Evolutionary conservation across 1,140 invertebrate species (phyloP), one percentile per base, ranked within the genome.

Genomic region (Drosophila melanogaster): DNA sequence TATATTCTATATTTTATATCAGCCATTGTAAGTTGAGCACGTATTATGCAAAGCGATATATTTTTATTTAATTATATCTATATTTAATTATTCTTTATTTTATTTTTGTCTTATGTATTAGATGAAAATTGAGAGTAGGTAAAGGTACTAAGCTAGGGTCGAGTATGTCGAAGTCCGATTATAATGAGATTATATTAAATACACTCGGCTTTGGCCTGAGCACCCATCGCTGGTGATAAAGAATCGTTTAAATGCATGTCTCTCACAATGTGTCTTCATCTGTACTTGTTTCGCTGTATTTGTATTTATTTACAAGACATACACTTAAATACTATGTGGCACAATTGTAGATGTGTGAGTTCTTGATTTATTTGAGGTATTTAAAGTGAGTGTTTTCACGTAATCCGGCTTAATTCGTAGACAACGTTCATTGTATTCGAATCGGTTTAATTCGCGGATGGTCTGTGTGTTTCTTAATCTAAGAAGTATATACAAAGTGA

Each of bases 341-440:
- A 15, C n/a, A 15, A 17, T 8, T 15, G 3, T n/a, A 5, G 8
- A 55, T 55, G 55, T 58, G 37, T 47, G 19, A 22, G 43, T 40
- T 41, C 47, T 26, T 12, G 38, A 47, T 24, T 54, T 49, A 73
- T 57, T 14, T 35, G 66, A 74, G 49, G 79, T 87, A 87, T 87
- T 87, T 87, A 87, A 87, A 83, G 69, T 89, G 59, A 69, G 83
- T 77, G 65, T 65, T 72, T 67, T 59, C 51, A 41, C 38, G 64
- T 70, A 89, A 67, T 77, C 22, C 73, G 53, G 58, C 80, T 87
- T 77, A 87, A 84, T 87, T 89, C 49, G 60, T 77, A 80, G 65
- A 73, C 69, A 60, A 72, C 55, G 61, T 60, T 74, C 67, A 78
- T 60, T 58, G 72, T 71, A 70, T 73, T 43, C 51, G 46, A 49